Percentiles rank a stretch among this genome's conserved stretches.
Evolutionary conservation across 2,888 invertebrate species (phyloP).

Genomic region (Laothoe populi): DNA sequence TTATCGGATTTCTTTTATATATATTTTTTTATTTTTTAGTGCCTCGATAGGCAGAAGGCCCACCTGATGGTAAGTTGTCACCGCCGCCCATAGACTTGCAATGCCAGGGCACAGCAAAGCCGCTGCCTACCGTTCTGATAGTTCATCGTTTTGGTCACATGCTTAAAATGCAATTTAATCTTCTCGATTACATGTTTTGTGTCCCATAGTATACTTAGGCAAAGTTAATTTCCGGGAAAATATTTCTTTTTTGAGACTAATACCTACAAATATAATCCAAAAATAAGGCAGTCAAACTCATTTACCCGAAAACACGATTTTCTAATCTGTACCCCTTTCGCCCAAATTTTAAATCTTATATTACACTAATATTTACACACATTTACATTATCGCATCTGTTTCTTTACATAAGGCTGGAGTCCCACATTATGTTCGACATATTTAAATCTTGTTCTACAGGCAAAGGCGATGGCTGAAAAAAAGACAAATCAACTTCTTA

Average conservation of each 20-base stretch:
- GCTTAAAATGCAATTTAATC: not conserved
- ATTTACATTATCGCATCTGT: conserved; percentile 1
- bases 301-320: not conserved
- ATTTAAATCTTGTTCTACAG: conserved; percentile 60
- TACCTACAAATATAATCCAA: not conserved
- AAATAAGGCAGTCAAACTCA: conserved; percentile 15
- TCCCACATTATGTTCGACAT: conserved; percentile 33
- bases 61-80: no score
- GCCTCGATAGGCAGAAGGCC: no score
- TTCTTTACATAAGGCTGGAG: conserved; percentile 22
- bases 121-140: no score
- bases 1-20: no score
- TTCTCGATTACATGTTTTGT: not conserved
- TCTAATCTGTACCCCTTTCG: not conserved
- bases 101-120: no score
- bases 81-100: no score
- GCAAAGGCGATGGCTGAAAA: conserved; percentile 59
- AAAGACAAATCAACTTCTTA: conserved; percentile 14
- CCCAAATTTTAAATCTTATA: conserved; percentile 8
- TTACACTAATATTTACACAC: conserved; percentile 12
- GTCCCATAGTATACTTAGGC: no score
- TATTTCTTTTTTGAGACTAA: no score
- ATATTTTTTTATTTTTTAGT: no score
- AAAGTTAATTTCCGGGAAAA: no score
- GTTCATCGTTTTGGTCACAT: no score